These are phyloP conservation scores for Noctua pronuba DNA, from an alignment of 2,888 invertebrate species.

Conservation along the genomic window DNA sequence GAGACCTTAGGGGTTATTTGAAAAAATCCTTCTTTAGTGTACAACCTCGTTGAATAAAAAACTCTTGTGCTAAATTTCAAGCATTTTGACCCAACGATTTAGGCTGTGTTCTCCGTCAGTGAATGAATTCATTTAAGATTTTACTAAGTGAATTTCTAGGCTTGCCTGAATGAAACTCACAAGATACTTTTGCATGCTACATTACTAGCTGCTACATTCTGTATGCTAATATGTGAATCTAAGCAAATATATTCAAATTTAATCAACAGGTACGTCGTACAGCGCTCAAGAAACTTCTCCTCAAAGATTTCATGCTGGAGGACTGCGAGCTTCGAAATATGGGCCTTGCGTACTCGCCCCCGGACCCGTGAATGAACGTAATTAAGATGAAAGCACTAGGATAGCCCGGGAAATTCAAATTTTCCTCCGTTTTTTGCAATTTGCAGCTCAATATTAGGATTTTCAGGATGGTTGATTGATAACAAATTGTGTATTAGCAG, in stretches of 20 bases:
- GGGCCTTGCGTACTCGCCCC: conserved; percentile 82
- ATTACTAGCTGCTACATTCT: too few species aligned
- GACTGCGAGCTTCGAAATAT: conserved; percentile 84
- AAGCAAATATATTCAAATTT: conserved; percentile 9
- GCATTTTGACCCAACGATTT: background rate
- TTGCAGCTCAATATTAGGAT: background rate
- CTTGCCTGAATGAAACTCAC: background rate
- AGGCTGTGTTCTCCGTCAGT: background rate
- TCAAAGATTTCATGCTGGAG: conserved; percentile 82
- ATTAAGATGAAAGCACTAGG: background rate
- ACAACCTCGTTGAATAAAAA: background rate
- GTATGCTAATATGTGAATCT: background rate
- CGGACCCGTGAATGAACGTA: conserved; percentile 74
- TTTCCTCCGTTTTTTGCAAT: background rate
- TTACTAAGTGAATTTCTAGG: background rate
- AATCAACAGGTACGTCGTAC: conserved; percentile 81
- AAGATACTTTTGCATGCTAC: too few species aligned
- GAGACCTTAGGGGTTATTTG: too few species aligned
- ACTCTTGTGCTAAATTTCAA: background rate
- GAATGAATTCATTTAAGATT: background rate
- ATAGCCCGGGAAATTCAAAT: background rate
- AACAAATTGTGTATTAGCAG: background rate
- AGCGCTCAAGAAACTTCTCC: conserved; percentile 82
- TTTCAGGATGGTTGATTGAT: background rate
- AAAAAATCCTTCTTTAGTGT: too few species aligned